Conservation (phyloP, 2,888 invertebrate species). For the Polydrusus pterygomalis region DNA sequence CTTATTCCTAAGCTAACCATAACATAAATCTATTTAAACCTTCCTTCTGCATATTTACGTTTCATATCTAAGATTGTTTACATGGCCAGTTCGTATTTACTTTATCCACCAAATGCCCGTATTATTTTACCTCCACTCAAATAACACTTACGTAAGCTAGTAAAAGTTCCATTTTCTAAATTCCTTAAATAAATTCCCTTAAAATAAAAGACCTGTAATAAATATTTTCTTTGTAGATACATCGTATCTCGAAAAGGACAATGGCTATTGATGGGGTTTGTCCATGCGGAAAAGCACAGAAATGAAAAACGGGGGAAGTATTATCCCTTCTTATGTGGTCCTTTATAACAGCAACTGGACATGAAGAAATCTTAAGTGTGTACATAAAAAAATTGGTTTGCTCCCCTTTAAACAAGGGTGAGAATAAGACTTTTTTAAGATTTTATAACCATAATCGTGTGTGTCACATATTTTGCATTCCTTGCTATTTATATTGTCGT, state of each 20-base stretch:
- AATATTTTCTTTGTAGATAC: slow-evolving; percentile 57
- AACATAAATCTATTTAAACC: no score
- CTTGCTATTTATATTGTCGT: no score
- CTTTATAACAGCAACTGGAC: slow-evolving; percentile 31
- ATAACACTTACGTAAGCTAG: slow-evolving; percentile 43
- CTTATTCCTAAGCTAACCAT: no score
- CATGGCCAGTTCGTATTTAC: background rate
- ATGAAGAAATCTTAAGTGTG: background rate
- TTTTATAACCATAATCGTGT: no score
- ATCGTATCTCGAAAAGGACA: slow-evolving; percentile 54
- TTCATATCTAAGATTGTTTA: no score
- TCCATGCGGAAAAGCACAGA: slow-evolving; percentile 62
- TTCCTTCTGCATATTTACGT: no score
- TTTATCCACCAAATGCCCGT: slow-evolving; percentile 14
- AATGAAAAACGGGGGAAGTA: slow-evolving; percentile 57
- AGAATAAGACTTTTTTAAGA: no score
- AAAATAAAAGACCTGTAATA: slow-evolving; percentile 57
- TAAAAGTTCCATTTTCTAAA: slow-evolving; percentile 56
- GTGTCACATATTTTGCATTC: no score
- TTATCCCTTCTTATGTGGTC: slow-evolving; percentile 35
- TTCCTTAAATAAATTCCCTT: slow-evolving; percentile 57
- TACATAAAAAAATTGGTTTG: background rate
- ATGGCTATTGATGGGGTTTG: slow-evolving; percentile 61
- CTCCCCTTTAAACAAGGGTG: no score
- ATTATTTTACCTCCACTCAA: slow-evolving; percentile 42